phyloP scores from a whole-genome alignment of 2,113 vertebrate genomes.

The Atractosteus spatula region DNA sequence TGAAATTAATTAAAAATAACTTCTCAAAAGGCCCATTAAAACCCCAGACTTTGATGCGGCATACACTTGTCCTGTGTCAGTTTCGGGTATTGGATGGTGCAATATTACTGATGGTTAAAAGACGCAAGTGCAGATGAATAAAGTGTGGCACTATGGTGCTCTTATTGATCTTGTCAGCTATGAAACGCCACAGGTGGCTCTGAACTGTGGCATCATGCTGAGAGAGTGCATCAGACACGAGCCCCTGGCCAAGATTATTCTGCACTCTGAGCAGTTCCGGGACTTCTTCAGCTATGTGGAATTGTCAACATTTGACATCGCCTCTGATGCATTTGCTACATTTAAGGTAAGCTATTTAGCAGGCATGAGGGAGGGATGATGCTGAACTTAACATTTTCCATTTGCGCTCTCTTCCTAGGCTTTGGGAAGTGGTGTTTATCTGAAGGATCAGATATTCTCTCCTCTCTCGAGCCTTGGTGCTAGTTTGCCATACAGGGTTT shows the following conservation, averaged over 20 bases:
- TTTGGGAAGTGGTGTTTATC: too few relatives aligned
- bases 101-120: background rate
- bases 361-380: too few relatives aligned
- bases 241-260: constrained; percentile 86
- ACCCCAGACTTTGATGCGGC: too few relatives aligned
- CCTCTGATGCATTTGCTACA: constrained; percentile 95
- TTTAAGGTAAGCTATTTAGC: constrained; percentile 79
- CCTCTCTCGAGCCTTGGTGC: too few relatives aligned
- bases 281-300: constrained; percentile 94
- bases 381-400: too few relatives aligned
- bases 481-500: too few relatives aligned
- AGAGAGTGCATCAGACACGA: constrained; percentile 95
- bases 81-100: too few relatives aligned
- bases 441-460: too few relatives aligned
- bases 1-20: too few relatives aligned
- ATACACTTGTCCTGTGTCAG: too few relatives aligned
- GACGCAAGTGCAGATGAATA: background rate
- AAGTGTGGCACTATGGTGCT: background rate
- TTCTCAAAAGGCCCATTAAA: too few relatives aligned
- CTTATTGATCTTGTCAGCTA: constrained; percentile 63
- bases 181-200: constrained; percentile 86
- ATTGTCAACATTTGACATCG: constrained; percentile 96
- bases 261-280: constrained; percentile 85
- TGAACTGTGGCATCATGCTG: constrained; percentile 96
- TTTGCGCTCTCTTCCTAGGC: too few relatives aligned